A percentile compares a stretch with the other conserved stretches of the same genome.
These are phyloP conservation scores for Cataglyphis cursor DNA, from an alignment of 2,888 invertebrate species.

Conservation along the genomic window DNA sequence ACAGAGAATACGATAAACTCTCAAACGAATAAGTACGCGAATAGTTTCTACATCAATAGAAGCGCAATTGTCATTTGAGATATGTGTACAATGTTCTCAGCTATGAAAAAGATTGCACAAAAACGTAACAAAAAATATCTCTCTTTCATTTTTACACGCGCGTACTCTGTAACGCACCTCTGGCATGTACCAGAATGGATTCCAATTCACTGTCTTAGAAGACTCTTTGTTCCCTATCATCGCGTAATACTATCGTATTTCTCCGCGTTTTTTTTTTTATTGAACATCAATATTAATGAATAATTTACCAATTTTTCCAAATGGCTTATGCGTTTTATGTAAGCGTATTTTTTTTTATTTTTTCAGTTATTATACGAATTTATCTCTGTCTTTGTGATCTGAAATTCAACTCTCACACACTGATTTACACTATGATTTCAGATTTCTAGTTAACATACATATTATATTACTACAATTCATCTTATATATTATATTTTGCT, in stretches of 20 bases:
- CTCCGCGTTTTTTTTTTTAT: constrained; percentile 12
- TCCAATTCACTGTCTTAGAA: neutral
- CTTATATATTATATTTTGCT: neutral
- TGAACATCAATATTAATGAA: constrained; percentile 16
- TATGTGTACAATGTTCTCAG: constrained; percentile 21
- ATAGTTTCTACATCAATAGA: constrained; percentile 1
- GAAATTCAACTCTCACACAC: neutral
- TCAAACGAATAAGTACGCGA: neutral
- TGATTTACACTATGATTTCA: neutral
- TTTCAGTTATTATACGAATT: constrained; percentile 18
- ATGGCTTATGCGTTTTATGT: neutral
- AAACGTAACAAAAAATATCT: constrained; percentile 42
- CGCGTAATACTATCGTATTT: constrained; percentile 16
- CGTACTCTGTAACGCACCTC: constrained; percentile 12
- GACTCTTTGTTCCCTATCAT: constrained; percentile 10
- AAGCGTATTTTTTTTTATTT: neutral
- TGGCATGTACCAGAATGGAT: constrained; percentile 11
- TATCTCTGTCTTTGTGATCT: neutral
- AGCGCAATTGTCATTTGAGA: constrained; percentile 24
- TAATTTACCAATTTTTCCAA: constrained; percentile 9
- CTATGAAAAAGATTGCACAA: constrained; percentile 14
- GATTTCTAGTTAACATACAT: neutral
- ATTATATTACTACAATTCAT: neutral
- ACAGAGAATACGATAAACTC: constrained; percentile 21
- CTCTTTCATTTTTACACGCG: constrained; percentile 31